A percentile compares a stretch with the other conserved stretches of the same genome.
phyloP scores from a whole-genome alignment of 1,140 invertebrate species.

The Ceratina australensis region DNA sequence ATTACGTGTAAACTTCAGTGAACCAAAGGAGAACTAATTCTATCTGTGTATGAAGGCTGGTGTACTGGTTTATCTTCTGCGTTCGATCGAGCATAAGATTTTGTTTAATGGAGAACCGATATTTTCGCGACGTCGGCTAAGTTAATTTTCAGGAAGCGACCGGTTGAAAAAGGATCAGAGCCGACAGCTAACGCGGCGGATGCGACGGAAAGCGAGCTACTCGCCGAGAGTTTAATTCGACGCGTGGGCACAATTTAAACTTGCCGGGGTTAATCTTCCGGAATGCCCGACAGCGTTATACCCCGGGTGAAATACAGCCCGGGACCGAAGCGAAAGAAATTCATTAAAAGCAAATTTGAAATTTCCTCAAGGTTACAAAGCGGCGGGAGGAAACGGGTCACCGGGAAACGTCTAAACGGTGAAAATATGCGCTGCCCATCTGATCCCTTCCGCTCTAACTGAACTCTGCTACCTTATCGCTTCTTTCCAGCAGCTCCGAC shows the following conservation, averaged over 20 bases:
- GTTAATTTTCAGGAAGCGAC: conserved; percentile 10
- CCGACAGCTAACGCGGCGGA: not conserved
- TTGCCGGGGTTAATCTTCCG: conserved; percentile 52
- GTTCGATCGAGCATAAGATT: too few relatives aligned
- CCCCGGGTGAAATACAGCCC: conserved; percentile 46
- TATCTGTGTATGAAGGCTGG: too few relatives aligned
- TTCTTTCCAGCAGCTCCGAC: too few relatives aligned
- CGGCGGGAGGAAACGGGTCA: conserved; percentile 13
- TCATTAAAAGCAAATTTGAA: conserved; percentile 29
- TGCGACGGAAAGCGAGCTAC: conserved; percentile 3
- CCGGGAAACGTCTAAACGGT: conserved; percentile 8
- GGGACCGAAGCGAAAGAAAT: conserved; percentile 48
- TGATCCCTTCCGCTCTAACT: not conserved
- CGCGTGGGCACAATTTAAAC: conserved; percentile 41
- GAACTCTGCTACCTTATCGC: not conserved
- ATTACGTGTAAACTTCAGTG: too few relatives aligned
- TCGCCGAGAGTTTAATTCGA: conserved; percentile 33
- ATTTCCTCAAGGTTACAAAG: conserved; percentile 28
- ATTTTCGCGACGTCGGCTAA: too few relatives aligned
- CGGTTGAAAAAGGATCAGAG: not conserved
- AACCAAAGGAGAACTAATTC: too few relatives aligned
- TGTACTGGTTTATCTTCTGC: too few relatives aligned
- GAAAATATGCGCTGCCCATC: conserved; percentile 13
- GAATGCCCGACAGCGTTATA: conserved; percentile 40
- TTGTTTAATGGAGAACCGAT: not conserved